Base-by-base conservation (phyloP, 2,888 invertebrate genomes). In the Acronicta leporina region DNA sequence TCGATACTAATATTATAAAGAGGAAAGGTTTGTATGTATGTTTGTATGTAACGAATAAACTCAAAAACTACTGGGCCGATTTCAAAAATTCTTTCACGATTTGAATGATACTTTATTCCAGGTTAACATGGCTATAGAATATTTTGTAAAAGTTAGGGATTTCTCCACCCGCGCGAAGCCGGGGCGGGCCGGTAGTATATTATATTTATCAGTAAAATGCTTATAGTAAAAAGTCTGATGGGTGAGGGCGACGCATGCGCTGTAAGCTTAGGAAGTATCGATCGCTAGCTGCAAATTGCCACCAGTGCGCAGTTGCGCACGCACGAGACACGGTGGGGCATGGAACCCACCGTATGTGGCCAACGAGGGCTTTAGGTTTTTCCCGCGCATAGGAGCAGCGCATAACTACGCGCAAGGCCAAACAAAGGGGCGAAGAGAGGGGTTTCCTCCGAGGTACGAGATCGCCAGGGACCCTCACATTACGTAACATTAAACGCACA, bases 401-500 rank as follows among this genome's bases (percentile, higher is more conserved):
- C 74, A 75, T 64, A 70, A 57, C 69, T 66, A 59, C 77, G 82
- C 81, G 80, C 81, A 77, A 75, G 73, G 73, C 77, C 75, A 74
- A 73, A 77, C 70, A 75, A 73, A 78, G 79, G 82, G 80, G 78
- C 73, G 77, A 70, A 76, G 82, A 81, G 81, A 82, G 84, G 80
- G 79, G 75, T 68, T 67, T 70, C 60, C 72, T 71, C 69, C 68
- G 82, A 82, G 83, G 86, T 84, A 75, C 80, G 81, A 81, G 84
- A 87, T 83, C 77, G 70, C 70, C 83, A 87, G 84, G 84, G 87
- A 83, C 91, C 91, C 92, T 89, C 88, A 82, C 92, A 93, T 94
- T 94, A 94, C 91, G 88, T 94, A 94, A 94, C 94, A 77, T 86
- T 89, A 90, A 89, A 94, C 94, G 94, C 94, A 94, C 94, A 94